A percentile compares a stretch with the other conserved stretches of the same genome.
Conservation (phyloP, 2,113 vertebrate genomes). For the Xerus inauris region DNA sequence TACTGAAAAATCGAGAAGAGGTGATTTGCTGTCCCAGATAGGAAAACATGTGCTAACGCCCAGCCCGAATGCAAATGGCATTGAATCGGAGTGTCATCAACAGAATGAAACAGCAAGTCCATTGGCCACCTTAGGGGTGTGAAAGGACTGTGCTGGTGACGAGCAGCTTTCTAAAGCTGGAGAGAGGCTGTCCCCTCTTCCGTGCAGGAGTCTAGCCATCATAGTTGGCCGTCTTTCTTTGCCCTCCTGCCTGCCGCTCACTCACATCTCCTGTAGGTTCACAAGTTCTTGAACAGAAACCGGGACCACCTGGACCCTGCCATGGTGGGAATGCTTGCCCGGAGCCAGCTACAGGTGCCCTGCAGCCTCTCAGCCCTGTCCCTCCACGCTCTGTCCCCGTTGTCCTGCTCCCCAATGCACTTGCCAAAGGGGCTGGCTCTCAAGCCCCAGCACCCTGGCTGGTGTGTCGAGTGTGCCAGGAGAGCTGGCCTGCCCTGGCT, state of each 20-base stretch:
- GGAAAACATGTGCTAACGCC: background rate
- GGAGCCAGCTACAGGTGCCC: conserved; percentile 91
- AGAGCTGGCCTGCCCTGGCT: background rate
- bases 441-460: background rate
- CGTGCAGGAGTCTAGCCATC: background rate
- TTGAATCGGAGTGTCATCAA: background rate
- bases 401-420: too few species aligned
- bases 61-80: fast-evolving
- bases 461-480: background rate
- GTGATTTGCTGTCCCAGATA: background rate
- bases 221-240: background rate
- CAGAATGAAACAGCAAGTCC: background rate
- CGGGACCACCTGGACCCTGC: conserved; percentile 90
- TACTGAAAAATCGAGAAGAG: background rate
- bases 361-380: fast-evolving
- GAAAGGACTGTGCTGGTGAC: fast-evolving
- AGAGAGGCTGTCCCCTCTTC: background rate
- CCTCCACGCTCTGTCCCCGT: background rate
- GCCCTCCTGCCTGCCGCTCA: too few species aligned
- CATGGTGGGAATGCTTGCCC: conserved; percentile 91
- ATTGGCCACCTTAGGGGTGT: background rate
- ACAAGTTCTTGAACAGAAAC: conserved; percentile 95
- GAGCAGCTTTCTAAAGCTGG: background rate
- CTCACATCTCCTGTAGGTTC: conserved; percentile 87
- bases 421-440: background rate